phyloP scores from a whole-genome alignment of 2,888 invertebrate species.

The Lottia scabra region DNA sequence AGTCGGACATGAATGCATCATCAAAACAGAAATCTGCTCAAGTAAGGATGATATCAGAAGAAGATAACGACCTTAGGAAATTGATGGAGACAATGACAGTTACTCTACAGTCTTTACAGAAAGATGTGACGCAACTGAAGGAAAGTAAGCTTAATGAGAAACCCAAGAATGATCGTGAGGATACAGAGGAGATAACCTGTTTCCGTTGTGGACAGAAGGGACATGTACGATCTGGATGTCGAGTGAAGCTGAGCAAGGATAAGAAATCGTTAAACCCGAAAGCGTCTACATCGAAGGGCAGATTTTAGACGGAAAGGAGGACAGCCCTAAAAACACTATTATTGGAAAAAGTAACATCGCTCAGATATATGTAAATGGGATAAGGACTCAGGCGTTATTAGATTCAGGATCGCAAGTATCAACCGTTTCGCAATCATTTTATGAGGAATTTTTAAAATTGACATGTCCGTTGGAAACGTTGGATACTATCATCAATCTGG shows the following conservation, averaged over 20 bases:
- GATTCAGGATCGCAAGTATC: constrained; percentile 2
- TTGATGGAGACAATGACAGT: too few relatives aligned
- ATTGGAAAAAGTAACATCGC: background rate
- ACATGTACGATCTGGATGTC: background rate
- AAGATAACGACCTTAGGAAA: too few relatives aligned
- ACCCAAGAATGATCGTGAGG: background rate
- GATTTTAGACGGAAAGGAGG: background rate
- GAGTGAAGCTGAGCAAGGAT: background rate
- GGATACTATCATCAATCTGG: background rate
- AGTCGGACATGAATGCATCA: background rate
- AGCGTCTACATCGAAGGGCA: background rate
- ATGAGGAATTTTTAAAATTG: background rate
- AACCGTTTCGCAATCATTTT: background rate
- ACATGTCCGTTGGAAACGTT: background rate
- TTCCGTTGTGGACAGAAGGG: background rate
- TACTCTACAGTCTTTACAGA: too few relatives aligned
- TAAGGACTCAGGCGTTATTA: background rate
- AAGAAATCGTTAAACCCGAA: background rate
- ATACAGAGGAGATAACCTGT: background rate
- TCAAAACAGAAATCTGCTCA: too few relatives aligned
- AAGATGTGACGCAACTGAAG: too few relatives aligned
- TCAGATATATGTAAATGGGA: background rate
- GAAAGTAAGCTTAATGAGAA: too few relatives aligned
- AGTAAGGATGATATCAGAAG: too few relatives aligned
- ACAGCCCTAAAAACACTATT: too few relatives aligned